A percentile compares a stretch with the other conserved stretches of the same genome.
These are phyloP conservation scores for Amphipyra tragopoginis DNA, from an alignment of 2,888 invertebrate species.

Conservation along the genomic window DNA sequence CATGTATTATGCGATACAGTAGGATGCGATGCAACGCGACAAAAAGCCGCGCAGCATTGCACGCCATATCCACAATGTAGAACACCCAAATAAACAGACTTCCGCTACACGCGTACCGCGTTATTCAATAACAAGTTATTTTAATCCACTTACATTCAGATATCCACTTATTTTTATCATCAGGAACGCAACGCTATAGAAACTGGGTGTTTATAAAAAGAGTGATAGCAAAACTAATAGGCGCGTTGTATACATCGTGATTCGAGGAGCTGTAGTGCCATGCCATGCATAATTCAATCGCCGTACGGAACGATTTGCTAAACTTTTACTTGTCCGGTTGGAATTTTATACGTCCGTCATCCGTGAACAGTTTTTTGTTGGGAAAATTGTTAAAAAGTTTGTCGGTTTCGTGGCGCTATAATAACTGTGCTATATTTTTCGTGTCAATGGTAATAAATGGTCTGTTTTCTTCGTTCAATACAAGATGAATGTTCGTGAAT, in stretches of 20 bases:
- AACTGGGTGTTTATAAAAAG: constrained; percentile 49
- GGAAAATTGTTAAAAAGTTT: constrained; percentile 22
- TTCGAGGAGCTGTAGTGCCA: constrained; percentile 77
- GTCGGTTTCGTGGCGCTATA: constrained; percentile 28
- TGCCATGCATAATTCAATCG: constrained; percentile 80
- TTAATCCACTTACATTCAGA: constrained; percentile 57
- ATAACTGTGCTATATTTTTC: constrained; percentile 8
- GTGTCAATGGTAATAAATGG: constrained; percentile 3
- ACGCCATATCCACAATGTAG: constrained; percentile 32
- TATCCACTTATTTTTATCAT: constrained; percentile 62
- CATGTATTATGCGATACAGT: background rate
- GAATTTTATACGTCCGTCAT: constrained; percentile 59
- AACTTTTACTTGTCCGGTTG: constrained; percentile 77
- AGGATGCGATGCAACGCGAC: background rate
- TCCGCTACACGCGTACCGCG: constrained; percentile 35
- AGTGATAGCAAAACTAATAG: constrained; percentile 58
- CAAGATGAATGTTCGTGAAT: background rate
- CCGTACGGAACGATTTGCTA: constrained; percentile 68
- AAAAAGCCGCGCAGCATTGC: constrained; percentile 1
- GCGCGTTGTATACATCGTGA: constrained; percentile 65
- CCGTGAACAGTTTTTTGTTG: constrained; percentile 49
- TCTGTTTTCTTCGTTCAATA: background rate
- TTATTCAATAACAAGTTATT: constrained; percentile 48
- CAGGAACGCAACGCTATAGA: constrained; percentile 55
- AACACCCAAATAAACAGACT: constrained; percentile 30